Evolutionary conservation across 2,888 invertebrate species (phyloP).

Genomic region (Mesorhabditis sp.): DNA sequence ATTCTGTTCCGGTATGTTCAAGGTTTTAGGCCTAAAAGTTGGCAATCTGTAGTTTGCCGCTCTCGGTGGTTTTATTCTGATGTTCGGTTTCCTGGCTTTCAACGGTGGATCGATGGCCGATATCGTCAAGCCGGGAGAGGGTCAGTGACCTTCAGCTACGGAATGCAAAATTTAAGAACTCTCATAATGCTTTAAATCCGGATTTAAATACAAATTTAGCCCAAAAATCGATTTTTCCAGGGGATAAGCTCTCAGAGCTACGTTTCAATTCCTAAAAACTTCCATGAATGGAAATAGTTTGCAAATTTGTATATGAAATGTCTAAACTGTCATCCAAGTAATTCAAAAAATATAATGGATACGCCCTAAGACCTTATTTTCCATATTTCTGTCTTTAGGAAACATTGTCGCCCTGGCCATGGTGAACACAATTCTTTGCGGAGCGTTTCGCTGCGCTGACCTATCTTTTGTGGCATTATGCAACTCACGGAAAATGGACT

Average conservation of each 20-base stretch:
- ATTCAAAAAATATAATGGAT: too few relatives aligned
- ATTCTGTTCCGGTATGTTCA: constrained; percentile 61
- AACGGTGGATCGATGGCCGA: constrained; percentile 63
- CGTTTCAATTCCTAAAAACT: too few relatives aligned
- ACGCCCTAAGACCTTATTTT: too few relatives aligned
- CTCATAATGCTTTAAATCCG: not conserved
- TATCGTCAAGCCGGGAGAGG: constrained; percentile 59
- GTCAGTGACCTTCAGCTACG: too few relatives aligned
- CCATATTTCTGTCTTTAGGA: constrained; percentile 10
- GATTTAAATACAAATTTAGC: too few relatives aligned
- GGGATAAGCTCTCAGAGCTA: too few relatives aligned
- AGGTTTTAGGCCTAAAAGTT: not conserved
- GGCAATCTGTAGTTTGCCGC: constrained; percentile 59
- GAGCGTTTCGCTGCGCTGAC: constrained; percentile 62
- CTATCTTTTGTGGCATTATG: constrained; percentile 58
- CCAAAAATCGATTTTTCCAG: too few relatives aligned
- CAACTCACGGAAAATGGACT: constrained; percentile 61
- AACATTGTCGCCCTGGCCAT: constrained; percentile 60
- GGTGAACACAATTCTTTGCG: constrained; percentile 64
- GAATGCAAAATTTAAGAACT: constrained; percentile 29
- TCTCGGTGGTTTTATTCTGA: constrained; percentile 64
- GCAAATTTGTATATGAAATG: too few relatives aligned
- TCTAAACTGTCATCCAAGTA: too few relatives aligned
- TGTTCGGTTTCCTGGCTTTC: constrained; percentile 66
- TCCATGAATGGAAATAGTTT: too few relatives aligned